A percentile compares a stretch with the other conserved stretches of the same genome.
Evolutionary conservation across 1,140 invertebrate genomes (phyloP).

Genomic region (Caerostris extrusa): DNA sequence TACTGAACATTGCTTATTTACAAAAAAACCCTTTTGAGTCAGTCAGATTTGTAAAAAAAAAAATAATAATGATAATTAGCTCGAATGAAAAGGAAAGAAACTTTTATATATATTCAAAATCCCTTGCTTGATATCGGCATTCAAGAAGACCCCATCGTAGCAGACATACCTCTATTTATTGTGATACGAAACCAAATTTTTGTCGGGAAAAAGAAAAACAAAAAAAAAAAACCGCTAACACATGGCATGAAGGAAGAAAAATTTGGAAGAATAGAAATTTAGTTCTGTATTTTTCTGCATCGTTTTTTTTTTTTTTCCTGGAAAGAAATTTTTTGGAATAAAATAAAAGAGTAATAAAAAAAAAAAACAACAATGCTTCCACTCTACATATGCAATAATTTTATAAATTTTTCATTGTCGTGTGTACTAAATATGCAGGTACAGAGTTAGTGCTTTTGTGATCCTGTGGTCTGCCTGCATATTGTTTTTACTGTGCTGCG

Average conservation of each 20-base stretch:
- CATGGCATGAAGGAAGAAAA: constrained; percentile 56
- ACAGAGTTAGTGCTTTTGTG: constrained; percentile 64
- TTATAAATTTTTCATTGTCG: constrained; percentile 70
- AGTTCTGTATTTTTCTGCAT: constrained; percentile 74
- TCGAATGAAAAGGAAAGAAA: not conserved
- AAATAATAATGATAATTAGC: not conserved
- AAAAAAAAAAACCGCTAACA: constrained; percentile 46
- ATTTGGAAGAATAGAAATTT: constrained; percentile 59
- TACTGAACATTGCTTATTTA: not conserved
- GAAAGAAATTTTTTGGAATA: constrained; percentile 60
- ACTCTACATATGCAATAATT: constrained; percentile 75
- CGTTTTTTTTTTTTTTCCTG: constrained; percentile 27
- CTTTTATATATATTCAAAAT: constrained; percentile 58
- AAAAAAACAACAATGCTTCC: constrained; percentile 66
- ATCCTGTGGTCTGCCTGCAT: constrained; percentile 60
- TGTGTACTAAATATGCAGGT: constrained; percentile 52
- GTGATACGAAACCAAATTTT: constrained; percentile 58
- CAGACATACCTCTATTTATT: constrained; percentile 65
- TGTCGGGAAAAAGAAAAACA: not conserved
- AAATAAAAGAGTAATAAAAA: constrained; percentile 48
- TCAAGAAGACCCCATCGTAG: constrained; percentile 49
- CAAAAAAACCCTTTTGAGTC: not conserved
- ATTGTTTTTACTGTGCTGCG: constrained; percentile 69
- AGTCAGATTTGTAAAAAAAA: not conserved
- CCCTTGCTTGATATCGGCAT: constrained; percentile 58